A percentile compares a stretch with the other conserved stretches of the same genome.
Evolutionary conservation across 2,888 invertebrate genomes (phyloP).

Genomic region (Synanthedon andrenaeformis): DNA sequence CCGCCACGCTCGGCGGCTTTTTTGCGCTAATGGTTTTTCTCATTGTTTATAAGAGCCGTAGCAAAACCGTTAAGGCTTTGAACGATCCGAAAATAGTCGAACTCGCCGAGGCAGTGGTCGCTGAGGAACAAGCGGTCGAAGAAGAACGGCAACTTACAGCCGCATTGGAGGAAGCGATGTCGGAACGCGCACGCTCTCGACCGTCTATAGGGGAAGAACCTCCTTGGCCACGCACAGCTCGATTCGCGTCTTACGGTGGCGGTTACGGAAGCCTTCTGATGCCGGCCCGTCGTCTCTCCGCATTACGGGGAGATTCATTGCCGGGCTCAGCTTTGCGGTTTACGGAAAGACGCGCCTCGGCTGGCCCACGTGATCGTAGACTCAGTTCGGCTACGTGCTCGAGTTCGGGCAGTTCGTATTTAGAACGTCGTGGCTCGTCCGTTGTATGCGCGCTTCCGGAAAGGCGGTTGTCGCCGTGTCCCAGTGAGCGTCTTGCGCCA

Average conservation of each 20-base stretch:
- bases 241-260: conserved; percentile 66
- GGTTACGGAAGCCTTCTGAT: conserved; percentile 79
- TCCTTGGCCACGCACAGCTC: conserved; percentile 52
- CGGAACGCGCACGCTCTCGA: conserved; percentile 58
- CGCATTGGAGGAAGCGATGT: conserved; percentile 75
- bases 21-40: conserved; percentile 92
- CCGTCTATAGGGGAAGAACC: conserved; percentile 79
- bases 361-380: conserved; percentile 68
- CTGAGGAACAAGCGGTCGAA: conserved; percentile 74
- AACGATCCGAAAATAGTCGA: conserved; percentile 86
- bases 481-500: conserved; percentile 75
- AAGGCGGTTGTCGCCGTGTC: conserved; percentile 86
- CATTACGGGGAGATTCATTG: conserved; percentile 70
- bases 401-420: conserved; percentile 85
- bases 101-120: conserved; percentile 81
- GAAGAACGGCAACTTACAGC: conserved; percentile 81
- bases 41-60: conserved; percentile 90
- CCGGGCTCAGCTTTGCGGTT: conserved; percentile 71
- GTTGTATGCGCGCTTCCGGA: conserved; percentile 81
- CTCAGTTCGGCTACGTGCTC: conserved; percentile 87
- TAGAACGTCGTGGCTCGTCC: conserved; percentile 84
- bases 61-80: conserved; percentile 79
- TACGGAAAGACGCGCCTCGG: conserved; percentile 61
- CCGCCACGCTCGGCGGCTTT: conserved; percentile 90
- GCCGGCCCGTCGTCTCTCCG: conserved; percentile 75